phyloP scores from a whole-genome alignment of 1,140 invertebrate genomes.

The Mizuhopecten yessoensis region DNA sequence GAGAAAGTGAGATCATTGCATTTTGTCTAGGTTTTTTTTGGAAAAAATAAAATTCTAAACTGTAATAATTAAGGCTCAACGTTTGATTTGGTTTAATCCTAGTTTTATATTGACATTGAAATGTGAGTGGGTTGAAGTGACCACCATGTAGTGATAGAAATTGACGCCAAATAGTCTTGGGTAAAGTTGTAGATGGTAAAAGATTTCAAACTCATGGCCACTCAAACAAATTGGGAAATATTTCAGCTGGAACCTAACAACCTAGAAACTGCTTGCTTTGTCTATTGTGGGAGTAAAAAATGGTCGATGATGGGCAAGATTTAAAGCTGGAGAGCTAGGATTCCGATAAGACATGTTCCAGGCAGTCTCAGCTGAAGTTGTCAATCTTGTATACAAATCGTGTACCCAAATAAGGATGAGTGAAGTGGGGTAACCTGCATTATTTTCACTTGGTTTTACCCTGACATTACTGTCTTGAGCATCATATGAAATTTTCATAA shows the following conservation, averaged over 20 bases:
- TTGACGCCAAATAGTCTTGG: no score
- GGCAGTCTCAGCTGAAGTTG: not conserved
- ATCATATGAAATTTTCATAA: no score
- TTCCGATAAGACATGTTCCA: constrained; percentile 8
- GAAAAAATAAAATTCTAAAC: no score
- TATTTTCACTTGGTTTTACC: no score
- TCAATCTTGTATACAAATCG: not conserved
- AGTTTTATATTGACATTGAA: no score
- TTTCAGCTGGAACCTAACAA: not conserved
- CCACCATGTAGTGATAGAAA: no score
- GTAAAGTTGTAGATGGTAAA: no score
- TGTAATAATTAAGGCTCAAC: no score
- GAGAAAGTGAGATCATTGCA: no score
- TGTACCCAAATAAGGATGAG: not conserved
- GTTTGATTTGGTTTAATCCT: no score
- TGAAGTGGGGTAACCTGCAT: not conserved
- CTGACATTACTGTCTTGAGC: not conserved
- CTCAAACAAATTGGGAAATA: not conserved
- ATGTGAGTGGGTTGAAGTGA: no score
- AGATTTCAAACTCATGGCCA: not conserved
- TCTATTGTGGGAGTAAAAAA: not conserved
- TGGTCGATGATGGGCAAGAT: not conserved
- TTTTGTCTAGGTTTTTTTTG: no score
- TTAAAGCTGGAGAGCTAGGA: not conserved
- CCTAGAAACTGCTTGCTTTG: not conserved